Evolutionary conservation across 2,888 invertebrate genomes (phyloP), one percentile per base, ranked within the genome.

Genomic region (Apodemia mormo): DNA sequence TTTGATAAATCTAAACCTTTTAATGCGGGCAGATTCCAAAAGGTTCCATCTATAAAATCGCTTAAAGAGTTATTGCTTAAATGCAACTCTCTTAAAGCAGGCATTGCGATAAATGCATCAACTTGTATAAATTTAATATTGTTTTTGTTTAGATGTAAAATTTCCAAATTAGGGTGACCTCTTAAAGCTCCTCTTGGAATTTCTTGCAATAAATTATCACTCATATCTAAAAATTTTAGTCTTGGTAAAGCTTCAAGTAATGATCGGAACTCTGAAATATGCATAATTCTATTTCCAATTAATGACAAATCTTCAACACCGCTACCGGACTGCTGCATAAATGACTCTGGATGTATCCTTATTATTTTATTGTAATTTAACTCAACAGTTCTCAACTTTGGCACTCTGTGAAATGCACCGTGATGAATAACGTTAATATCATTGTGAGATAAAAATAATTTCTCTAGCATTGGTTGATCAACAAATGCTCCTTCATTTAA

Each of bases 21-120:
- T 4, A 97, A 88, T 8, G 96, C 96, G 0, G 97, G 97, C 65
- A 97, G 89, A 89, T 97, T 96, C 97, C 97, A 97, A 80, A 96
- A 96, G 0, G 97, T 97, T 67, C 95, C 94, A 74, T 96, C 95
- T 65, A 96, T 89, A 68, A 95, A 92, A 81, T 96, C 96, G 1
- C 95, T 94, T 43, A 98, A 86, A 2, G 97, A 97, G 83, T 98
- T 98, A 80, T 98, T 97, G 76, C 95, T 95, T 72, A 98, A 90
- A 77, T 97, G 95, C 52, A 98, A 90, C 81, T 97, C 97, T 76
- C 97, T 93, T 54, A 98, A 87, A 0, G 97, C 96, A 0, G 97
- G 97, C 96, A 98, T 96, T 22, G 96, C 96, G 82, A 96, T 95
- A 81, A 98, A 96, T 0, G 97, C 96, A 81, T 97, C 97, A 56